A percentile compares a stretch with the other conserved stretches of the same genome.
Conservation (phyloP, 37 sponge, comb jelly and placozoan genomes). For the Corticium candelabrum region DNA sequence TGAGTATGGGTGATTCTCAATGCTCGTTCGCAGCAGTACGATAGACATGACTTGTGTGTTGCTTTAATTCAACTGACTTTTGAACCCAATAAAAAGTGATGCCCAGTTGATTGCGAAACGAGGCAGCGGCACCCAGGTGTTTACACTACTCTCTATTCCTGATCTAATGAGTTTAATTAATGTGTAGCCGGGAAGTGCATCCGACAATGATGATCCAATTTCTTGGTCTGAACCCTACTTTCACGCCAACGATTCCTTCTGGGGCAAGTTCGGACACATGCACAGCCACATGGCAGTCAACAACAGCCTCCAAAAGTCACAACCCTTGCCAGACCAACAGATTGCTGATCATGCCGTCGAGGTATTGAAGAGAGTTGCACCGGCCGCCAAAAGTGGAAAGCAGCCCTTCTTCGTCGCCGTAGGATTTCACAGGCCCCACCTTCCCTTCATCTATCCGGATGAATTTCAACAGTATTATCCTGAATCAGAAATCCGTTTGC, state of each 20-base stretch:
- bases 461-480: conserved; percentile 23
- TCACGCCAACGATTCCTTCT: not conserved
- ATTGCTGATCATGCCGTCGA: not conserved
- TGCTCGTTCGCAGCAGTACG: too few species aligned
- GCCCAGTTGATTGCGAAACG: too few species aligned
- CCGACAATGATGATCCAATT: not conserved
- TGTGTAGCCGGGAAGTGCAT: not conserved
- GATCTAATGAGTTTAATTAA: too few species aligned
- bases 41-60: too few species aligned
- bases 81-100: too few species aligned
- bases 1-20: too few species aligned
- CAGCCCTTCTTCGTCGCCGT: conserved; percentile 40
- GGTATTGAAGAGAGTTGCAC: not conserved
- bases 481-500: conserved; percentile 6
- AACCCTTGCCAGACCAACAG: not conserved
- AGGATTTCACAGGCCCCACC: conserved; percentile 43
- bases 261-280: not conserved
- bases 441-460: conserved; percentile 25
- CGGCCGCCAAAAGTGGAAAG: not conserved
- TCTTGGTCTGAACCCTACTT: not conserved
- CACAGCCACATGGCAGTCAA: not conserved
- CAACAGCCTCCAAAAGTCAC: not conserved
- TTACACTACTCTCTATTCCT: too few species aligned
- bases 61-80: too few species aligned
- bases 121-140: too few species aligned